phyloP scores from a whole-genome alignment of 2,888 invertebrate species.

The Chalcis sispes region DNA sequence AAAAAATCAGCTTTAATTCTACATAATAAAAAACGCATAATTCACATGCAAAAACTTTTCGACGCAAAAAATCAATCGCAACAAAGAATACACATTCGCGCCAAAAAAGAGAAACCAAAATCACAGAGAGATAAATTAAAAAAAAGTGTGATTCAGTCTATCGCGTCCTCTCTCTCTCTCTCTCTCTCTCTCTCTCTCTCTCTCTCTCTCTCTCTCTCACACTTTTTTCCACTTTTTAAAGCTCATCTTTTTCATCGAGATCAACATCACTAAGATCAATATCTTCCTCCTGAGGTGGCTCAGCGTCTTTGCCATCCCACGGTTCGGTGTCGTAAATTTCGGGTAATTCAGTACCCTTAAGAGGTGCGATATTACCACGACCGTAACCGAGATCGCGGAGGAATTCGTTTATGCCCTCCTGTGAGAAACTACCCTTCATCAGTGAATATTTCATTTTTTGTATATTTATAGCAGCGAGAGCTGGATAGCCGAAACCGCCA shows the following conservation, averaged over 20 bases:
- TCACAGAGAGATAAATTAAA: not conserved
- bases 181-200: not conserved
- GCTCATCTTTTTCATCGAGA: constrained; percentile 87
- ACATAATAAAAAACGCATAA: too few relatives aligned
- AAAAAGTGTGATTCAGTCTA: constrained; percentile 9
- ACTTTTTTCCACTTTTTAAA: constrained; percentile 76
- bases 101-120: not conserved
- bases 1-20: too few relatives aligned
- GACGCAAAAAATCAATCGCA: not conserved
- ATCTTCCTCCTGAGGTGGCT: constrained; percentile 90
- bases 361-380: constrained; percentile 92
- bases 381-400: constrained; percentile 95
- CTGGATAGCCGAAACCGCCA: constrained; percentile 99
- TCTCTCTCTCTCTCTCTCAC: not conserved
- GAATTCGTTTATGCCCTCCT: constrained; percentile 97
- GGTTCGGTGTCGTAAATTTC: constrained; percentile 82
- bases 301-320: constrained; percentile 98
- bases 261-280: constrained; percentile 94
- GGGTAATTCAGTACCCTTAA: constrained; percentile 89
- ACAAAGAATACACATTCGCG: not conserved
- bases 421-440: constrained; percentile 94
- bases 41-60: too few relatives aligned
- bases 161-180: not conserved
- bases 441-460: constrained; percentile 98
- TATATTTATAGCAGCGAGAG: constrained; percentile 96